Evolutionary conservation across 2,888 invertebrate species (phyloP).

Genomic region (Dryobotodes eremita): DNA sequence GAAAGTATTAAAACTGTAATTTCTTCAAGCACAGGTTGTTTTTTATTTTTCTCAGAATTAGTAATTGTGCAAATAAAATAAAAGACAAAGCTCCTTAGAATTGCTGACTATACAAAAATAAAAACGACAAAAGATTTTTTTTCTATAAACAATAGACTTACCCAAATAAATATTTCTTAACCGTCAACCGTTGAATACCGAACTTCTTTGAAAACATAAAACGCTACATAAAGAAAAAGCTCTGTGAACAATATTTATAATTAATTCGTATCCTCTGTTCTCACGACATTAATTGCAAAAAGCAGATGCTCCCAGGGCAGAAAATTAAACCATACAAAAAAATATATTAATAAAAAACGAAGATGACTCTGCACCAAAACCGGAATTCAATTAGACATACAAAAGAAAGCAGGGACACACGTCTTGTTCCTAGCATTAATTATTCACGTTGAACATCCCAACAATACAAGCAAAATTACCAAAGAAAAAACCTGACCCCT

Average conservation of each 20-base stretch:
- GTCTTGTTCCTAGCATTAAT: constrained; percentile 86
- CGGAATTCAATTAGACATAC: constrained; percentile 88
- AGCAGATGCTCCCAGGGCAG: constrained; percentile 86
- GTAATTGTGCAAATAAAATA: background rate
- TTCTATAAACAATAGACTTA: constrained; percentile 36
- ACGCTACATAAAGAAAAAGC: constrained; percentile 59
- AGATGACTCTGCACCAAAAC: constrained; percentile 88
- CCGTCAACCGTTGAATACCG: constrained; percentile 61
- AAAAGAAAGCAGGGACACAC: constrained; percentile 88
- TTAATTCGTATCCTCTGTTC: constrained; percentile 85
- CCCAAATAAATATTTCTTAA: constrained; percentile 53
- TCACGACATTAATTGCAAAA: constrained; percentile 89
- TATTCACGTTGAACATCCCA: constrained; percentile 84
- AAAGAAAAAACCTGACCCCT: constrained; percentile 87
- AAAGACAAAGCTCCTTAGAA: constrained; percentile 8
- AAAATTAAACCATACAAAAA: constrained; percentile 81
- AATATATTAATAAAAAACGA: constrained; percentile 83
- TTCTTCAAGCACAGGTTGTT: background rate
- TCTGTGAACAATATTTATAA: constrained; percentile 72
- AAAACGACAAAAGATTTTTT: background rate
- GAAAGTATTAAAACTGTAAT: background rate
- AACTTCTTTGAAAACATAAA: constrained; percentile 57
- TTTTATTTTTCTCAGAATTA: background rate
- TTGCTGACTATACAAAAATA: constrained; percentile 34
- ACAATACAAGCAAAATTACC: constrained; percentile 81